Evolutionary conservation across 2,797 vertebrate species (phyloP).

Genomic region (Phrynocephalus vlangalii): DNA sequence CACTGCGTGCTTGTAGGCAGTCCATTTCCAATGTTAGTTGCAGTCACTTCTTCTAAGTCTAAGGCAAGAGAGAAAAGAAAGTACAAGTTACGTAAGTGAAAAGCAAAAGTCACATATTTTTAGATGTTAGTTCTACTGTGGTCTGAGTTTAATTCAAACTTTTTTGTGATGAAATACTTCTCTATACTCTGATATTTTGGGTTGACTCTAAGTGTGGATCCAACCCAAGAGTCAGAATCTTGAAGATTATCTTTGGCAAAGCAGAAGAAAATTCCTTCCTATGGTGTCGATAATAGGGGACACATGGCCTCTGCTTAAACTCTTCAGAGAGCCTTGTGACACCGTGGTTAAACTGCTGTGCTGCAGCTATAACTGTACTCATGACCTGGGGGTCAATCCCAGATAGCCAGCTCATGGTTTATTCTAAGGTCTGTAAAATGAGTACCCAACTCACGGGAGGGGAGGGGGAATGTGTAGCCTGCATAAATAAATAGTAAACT

Average conservation of each 20-base stretch:
- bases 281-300: neutral
- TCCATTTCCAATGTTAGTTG: slow-evolving; percentile 61
- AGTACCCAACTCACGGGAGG: no score
- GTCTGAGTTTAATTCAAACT: neutral
- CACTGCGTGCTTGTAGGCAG: slow-evolving; percentile 59
- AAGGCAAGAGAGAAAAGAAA: slow-evolving; percentile 54
- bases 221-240: neutral
- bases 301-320: neutral
- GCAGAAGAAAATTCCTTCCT: neutral
- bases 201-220: neutral
- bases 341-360: no score
- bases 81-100: neutral
- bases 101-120: neutral
- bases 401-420: no score
- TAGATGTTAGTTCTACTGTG: no score
- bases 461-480: no score
- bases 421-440: no score
- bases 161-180: neutral
- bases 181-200: neutral
- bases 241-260: neutral
- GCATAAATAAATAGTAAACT: no score
- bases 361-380: no score
- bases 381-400: no score
- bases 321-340: no score
- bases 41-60: slow-evolving; percentile 86